Base-by-base conservation (phyloP, 2,797 vertebrate species). In the Anolis apletophallus region DNA sequence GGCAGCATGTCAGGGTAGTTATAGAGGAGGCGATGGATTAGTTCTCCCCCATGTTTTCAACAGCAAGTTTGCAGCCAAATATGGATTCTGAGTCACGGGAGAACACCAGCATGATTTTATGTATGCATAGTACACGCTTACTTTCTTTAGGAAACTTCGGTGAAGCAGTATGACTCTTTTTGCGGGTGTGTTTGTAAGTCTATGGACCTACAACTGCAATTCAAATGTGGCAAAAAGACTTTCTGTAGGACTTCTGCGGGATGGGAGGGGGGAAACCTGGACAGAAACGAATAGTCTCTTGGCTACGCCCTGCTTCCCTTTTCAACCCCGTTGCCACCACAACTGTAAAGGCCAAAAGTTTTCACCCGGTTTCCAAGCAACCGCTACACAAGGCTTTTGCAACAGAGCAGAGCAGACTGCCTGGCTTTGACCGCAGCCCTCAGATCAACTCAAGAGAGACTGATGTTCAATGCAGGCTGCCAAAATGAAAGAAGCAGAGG, bases 211-310 rank as follows among this genome's bases (percentile, higher is more conserved):
- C 75, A 84, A 29, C 81, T 80, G 46, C 57, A 87, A 64, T 87
- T 64, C 81, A 83, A 26, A 78, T 64, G 40, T 17, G 40, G 81
- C 86, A 73, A 80, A 83, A 73, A 68, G 57, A 83, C 68, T 79
- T 55, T 79, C 67, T 78, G 55, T 64, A 54, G 29, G 26, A 73
- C 68, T 54, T 61, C 54, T 4, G 67, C 34, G 61, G 46, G 26
- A 36, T 40, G 23, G 54, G 23, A 3, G 52, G 77, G 29, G 13
- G 12, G 7, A 26, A 64, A 64, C 77, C 57, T 54, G n/a, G 29
- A 80, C 68, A 84, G 82, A 79, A 87, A 79, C 81, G 80, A 87
- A 87, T 54, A 87, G 86, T 84, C 79, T 83, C 75, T 83, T 84
- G 76, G 81, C 21, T 68, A 87, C 68, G 46, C 86, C 81, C 81